phyloP scores from a whole-genome alignment of 2,888 invertebrate species.

The Ormyrus rosae region DNA sequence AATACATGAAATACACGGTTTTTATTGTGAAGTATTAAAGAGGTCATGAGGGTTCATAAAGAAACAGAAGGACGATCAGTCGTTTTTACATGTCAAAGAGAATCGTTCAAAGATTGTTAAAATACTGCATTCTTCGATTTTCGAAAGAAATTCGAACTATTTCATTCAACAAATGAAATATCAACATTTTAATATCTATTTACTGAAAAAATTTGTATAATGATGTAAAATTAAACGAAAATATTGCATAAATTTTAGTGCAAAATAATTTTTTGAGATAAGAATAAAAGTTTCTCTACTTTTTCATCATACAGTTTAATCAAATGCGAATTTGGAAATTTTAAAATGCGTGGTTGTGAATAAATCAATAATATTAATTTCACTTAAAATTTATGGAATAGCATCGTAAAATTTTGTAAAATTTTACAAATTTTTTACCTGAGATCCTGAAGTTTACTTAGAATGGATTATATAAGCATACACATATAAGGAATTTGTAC shows the following conservation, averaged over 20 bases:
- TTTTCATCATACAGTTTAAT: too few species aligned
- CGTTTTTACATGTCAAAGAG: conserved; percentile 9
- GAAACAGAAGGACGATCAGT: neutral
- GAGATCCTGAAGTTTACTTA: neutral
- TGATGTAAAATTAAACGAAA: conserved; percentile 18
- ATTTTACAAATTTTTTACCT: conserved; percentile 4
- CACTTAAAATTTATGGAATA: conserved; percentile 20
- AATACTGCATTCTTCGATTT: neutral
- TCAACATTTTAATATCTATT: neutral
- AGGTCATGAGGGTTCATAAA: neutral
- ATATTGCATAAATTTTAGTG: conserved; percentile 18
- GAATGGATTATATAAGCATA: conserved; percentile 20
- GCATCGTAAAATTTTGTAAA: conserved; percentile 19
- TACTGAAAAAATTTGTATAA: conserved; percentile 6
- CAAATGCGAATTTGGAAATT: too few species aligned
- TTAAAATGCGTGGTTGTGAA: neutral
- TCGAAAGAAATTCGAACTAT: conserved; percentile 3
- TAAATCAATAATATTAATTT: neutral
- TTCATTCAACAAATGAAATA: neutral
- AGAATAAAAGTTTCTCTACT: too few species aligned
- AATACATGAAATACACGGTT: neutral
- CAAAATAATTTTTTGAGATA: too few species aligned
- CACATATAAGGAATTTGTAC: conserved; percentile 36
- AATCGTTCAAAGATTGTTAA: neutral
- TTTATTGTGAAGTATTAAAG: too few species aligned